phyloP scores from a whole-genome alignment of 2,113 vertebrate genomes.

The Piliocolobus tephrosceles region DNA sequence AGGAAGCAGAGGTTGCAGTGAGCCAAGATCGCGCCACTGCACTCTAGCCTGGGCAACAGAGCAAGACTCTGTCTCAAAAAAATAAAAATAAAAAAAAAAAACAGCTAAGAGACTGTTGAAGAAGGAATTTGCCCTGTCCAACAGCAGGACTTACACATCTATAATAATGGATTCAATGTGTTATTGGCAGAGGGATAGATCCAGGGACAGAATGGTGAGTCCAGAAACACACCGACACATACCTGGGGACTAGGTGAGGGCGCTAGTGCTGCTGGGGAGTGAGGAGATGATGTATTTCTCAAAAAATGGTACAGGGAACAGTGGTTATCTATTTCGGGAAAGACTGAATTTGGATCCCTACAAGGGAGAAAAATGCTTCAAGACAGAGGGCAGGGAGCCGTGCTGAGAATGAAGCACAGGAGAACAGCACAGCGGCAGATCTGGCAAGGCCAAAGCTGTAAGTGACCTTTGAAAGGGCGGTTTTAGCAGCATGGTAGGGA shows the following conservation, averaged over 20 bases:
- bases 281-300: not conserved
- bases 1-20: too few relatives aligned
- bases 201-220: not conserved
- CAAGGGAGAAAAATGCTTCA: not conserved
- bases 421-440: fast-evolving
- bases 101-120: not conserved
- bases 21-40: too few relatives aligned
- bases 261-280: not conserved
- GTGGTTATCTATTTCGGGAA: not conserved
- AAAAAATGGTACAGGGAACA: not conserved
- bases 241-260: fast-evolving
- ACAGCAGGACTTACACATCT: not conserved
- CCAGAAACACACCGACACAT: not conserved
- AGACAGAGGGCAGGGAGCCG: not conserved
- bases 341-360: not conserved
- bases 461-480: not conserved
- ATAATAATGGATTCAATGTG: not conserved
- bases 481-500: not conserved
- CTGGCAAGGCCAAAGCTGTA: not conserved
- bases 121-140: not conserved
- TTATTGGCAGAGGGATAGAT: not conserved
- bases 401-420: fast-evolving
- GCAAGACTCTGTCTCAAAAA: too few relatives aligned
- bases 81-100: not conserved
- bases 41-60: too few relatives aligned